Evolutionary conservation across 2,113 vertebrate species (phyloP).

Genomic region (Fulica atra): DNA sequence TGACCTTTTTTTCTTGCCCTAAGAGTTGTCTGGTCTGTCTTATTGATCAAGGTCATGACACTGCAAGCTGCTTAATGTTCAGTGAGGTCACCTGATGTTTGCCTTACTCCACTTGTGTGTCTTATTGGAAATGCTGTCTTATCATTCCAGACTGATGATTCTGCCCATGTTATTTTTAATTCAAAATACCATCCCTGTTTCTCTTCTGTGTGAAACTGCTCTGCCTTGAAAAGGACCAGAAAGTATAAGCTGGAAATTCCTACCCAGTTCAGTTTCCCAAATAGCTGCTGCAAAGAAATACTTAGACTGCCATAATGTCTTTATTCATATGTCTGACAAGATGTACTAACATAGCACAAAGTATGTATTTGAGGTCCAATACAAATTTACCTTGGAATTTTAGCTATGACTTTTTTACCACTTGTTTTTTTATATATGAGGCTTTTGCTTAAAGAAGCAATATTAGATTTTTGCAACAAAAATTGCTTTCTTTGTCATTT

Average conservation of each 20-base stretch:
- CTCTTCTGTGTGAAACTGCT: not conserved
- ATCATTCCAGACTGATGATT: not conserved
- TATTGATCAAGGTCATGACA: not conserved
- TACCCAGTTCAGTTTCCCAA: not conserved
- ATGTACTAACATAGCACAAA: not conserved
- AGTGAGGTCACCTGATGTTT: not conserved
- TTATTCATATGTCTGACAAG: not conserved
- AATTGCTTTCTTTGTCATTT: slow-evolving; percentile 8
- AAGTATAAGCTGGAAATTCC: not conserved
- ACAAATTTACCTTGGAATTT: not conserved
- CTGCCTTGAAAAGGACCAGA: not conserved
- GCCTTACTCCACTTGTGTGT: not conserved
- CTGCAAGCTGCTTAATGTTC: not conserved
- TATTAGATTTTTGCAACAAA: not conserved
- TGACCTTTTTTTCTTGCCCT: not conserved
- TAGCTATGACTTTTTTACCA: not conserved
- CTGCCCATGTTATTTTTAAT: not conserved
- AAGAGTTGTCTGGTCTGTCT: not conserved
- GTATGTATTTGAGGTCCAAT: not conserved
- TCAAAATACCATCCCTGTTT: not conserved
- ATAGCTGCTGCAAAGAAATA: not conserved
- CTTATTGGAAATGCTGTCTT: not conserved
- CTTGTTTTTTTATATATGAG: not conserved
- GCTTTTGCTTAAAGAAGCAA: not conserved
- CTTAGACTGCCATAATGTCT: not conserved